These are phyloP conservation scores for Poecilia gillii DNA, from an alignment of 2,797 vertebrate species.

Conservation along the genomic window DNA sequence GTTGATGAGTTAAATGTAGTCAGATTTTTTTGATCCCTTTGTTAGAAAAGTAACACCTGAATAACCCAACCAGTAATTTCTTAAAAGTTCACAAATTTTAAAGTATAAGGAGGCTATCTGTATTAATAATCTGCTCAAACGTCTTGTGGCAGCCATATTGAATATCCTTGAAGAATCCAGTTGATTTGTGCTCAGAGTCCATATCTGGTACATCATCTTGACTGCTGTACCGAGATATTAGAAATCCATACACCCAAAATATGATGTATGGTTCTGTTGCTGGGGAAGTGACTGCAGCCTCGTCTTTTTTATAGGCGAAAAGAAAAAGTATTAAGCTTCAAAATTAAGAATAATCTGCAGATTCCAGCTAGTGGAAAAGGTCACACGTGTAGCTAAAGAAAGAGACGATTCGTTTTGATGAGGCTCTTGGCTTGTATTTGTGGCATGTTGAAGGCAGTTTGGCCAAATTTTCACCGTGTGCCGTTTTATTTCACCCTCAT, in stretches of 20 bases:
- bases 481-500: constrained; percentile 25
- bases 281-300: constrained; percentile 58
- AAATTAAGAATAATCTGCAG: constrained; percentile 74
- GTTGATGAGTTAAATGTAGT: not conserved
- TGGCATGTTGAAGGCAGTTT: constrained; percentile 39
- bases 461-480: constrained; percentile 39
- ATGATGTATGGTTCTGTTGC: constrained; percentile 67
- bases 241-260: constrained; percentile 76
- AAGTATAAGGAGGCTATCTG: constrained; percentile 57
- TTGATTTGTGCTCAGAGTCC: constrained; percentile 68
- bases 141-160: constrained; percentile 54
- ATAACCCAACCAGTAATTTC: constrained; percentile 37
- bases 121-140: constrained; percentile 69
- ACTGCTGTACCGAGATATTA: constrained; percentile 75
- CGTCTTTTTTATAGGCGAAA: constrained; percentile 35
- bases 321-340: constrained; percentile 24
- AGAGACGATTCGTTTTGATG: constrained; percentile 62
- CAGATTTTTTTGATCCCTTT: not conserved
- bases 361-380: constrained; percentile 63
- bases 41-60: constrained; percentile 30
- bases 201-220: constrained; percentile 71
- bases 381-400: constrained; percentile 63
- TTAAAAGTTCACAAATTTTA: constrained; percentile 37
- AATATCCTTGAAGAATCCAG: constrained; percentile 62
- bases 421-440: constrained; percentile 49